phyloP scores from a whole-genome alignment of 2,113 vertebrate species.

The Catharus fuscescens region DNA sequence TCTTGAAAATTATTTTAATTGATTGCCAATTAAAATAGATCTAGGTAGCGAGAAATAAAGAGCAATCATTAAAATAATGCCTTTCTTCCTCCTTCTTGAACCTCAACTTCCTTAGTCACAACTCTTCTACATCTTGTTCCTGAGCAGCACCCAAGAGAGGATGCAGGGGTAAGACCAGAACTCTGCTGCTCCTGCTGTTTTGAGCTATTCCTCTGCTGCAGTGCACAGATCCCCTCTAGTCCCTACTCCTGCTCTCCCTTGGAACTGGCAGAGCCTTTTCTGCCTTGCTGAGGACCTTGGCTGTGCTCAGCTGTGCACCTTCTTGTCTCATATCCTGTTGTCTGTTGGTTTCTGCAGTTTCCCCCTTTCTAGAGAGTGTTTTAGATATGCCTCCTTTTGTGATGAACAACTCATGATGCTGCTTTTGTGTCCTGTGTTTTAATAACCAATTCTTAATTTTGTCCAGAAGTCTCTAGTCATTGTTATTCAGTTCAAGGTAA shows the following conservation, averaged over 20 bases:
- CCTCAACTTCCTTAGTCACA: neutral
- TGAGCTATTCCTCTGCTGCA: accelerated
- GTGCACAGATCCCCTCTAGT: accelerated
- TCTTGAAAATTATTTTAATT: neutral
- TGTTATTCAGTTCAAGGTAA: neutral
- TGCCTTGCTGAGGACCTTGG: accelerated
- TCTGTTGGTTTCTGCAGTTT: neutral
- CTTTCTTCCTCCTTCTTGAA: neutral
- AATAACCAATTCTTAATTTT: neutral
- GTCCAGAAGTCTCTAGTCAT: accelerated
- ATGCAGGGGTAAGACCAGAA: too few species aligned
- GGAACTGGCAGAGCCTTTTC: neutral
- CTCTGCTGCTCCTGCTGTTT: neutral
- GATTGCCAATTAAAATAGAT: neutral
- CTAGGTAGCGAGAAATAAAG: neutral
- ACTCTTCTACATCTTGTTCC: accelerated
- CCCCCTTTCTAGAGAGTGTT: neutral
- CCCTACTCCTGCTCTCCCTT: neutral
- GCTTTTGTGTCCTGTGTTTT: accelerated
- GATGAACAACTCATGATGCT: accelerated
- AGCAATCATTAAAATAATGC: neutral
- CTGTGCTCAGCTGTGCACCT: too few species aligned
- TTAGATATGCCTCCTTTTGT: neutral
- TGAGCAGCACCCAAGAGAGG: neutral
- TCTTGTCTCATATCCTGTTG: neutral